Evolutionary conservation across 2,113 vertebrate species (phyloP), one percentile per base, ranked within the genome.

Genomic region (Sinocyclocheilus maitianheensis): DNA sequence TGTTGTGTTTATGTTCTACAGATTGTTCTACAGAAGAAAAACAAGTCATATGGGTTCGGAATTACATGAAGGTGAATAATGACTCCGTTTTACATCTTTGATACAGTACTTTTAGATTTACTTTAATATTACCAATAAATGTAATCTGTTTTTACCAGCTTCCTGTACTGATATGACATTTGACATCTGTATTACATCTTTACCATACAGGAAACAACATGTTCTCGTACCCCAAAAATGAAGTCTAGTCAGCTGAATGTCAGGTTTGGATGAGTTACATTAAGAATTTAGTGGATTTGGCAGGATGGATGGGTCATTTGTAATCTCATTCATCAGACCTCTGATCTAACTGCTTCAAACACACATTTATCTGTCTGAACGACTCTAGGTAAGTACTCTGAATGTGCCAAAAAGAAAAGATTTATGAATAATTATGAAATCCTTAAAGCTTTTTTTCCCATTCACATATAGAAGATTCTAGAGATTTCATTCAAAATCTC

Each of bases 291-390:
- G 22, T 46, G 60, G 3, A 46, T 62, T 81, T 63, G 13, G 37
- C 58, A 18, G 1, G 30, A 79, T 8, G 9, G 37, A 79, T 40
- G 20, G n/a, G 34, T 63, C 37, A 46, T 46, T 81, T 58, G n/a
- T 46, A 18, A 65, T 46, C 37, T 46, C 58, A 81, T 81, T 81
- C 37, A 63, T 62, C 78, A 81, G 40, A 63, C n/a, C 12, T 65
- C 3, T 81, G 22, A 37, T 81, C 58, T 46, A 3, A 46, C 6
- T 18, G 7, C 34, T 40, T 65, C 22, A 81, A 53, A 51, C n/a
- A 76, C 46, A 3, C 58, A 62, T 76, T 5, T 26, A 65, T 72
- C 69, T 72, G 34, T 75, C 37, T 46, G 22, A 75, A 75, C 20
- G 14, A 37, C 30, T 72, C 26, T 1, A 40, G 69, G 34, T 72